Percentiles rank a stretch among this genome's conserved stretches.
These are phyloP conservation scores for Lamellibrachia luymesi DNA, from an alignment of 1,140 invertebrate genomes.

Conservation along the genomic window DNA sequence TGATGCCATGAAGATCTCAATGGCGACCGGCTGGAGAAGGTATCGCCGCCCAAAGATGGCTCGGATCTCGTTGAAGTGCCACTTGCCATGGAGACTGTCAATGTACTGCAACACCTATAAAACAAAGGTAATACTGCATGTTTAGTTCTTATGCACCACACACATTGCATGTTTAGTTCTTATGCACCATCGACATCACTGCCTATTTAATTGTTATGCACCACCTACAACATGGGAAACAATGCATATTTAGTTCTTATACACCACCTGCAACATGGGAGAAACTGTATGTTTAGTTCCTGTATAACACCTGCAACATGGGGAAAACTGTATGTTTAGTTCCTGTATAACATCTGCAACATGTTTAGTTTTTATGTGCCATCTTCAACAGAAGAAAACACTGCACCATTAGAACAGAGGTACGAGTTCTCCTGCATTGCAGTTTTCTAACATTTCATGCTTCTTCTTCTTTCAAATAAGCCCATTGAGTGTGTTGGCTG, in stretches of 20 bases:
- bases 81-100: slow-evolving; percentile 96
- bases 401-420: not conserved
- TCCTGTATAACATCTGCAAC: not conserved
- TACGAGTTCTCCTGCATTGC: no score
- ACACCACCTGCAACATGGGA: not conserved
- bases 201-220: not conserved
- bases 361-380: not conserved
- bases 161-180: not conserved
- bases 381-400: not conserved
- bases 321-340: not conserved
- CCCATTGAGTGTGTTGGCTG: no score
- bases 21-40: slow-evolving; percentile 92
- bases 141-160: not conserved
- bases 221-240: not conserved
- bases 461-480: no score
- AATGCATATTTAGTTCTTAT: not conserved
- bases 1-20: slow-evolving; percentile 98
- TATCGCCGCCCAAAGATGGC: slow-evolving; percentile 97
- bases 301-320: not conserved
- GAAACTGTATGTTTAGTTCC: not conserved
- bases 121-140: slow-evolving; percentile 11
- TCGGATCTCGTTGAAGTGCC: slow-evolving; percentile 98
- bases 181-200: not conserved
- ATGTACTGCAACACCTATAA: slow-evolving; percentile 89
- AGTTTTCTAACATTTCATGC: no score